Evolutionary conservation across 2,888 invertebrate genomes (phyloP).

Genomic region (Willowsia nigromaculata): DNA sequence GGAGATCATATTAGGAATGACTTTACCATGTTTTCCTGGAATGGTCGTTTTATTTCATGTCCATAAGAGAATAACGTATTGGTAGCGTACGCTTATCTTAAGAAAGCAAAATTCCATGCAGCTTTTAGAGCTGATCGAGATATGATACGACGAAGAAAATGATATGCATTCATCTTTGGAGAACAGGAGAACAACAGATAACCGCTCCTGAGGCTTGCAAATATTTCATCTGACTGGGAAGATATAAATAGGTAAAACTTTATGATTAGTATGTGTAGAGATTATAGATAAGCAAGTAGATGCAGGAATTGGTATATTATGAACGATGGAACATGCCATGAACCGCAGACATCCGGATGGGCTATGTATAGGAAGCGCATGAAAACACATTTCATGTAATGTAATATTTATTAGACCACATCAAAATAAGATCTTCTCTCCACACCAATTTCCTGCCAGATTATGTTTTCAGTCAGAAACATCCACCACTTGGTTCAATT

Average conservation of each 20-base stretch:
- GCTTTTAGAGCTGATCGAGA: background rate
- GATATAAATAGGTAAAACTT: background rate
- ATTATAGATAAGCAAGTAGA: no score
- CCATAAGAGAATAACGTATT: background rate
- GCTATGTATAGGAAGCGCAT: background rate
- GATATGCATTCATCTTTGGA: background rate
- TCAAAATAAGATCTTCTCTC: conserved; percentile 63
- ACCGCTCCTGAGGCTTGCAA: background rate
- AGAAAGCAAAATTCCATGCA: background rate
- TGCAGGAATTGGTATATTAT: background rate
- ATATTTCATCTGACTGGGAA: no score
- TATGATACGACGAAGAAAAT: background rate
- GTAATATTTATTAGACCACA: conserved; percentile 64
- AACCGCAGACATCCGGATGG: background rate
- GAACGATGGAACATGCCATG: background rate
- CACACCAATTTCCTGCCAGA: conserved; percentile 64
- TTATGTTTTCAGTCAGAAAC: conserved; percentile 25
- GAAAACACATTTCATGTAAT: conserved; percentile 51
- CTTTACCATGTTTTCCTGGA: conserved; percentile 41
- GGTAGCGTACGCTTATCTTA: background rate
- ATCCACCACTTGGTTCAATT: conserved; percentile 43
- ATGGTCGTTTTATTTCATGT: conserved; percentile 29
- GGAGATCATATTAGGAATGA: conserved; percentile 12
- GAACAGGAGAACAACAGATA: background rate
- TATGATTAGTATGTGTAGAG: background rate